Base-by-base conservation (phyloP, 2,797 vertebrate species). In the Hafferia zeledoni region DNA sequence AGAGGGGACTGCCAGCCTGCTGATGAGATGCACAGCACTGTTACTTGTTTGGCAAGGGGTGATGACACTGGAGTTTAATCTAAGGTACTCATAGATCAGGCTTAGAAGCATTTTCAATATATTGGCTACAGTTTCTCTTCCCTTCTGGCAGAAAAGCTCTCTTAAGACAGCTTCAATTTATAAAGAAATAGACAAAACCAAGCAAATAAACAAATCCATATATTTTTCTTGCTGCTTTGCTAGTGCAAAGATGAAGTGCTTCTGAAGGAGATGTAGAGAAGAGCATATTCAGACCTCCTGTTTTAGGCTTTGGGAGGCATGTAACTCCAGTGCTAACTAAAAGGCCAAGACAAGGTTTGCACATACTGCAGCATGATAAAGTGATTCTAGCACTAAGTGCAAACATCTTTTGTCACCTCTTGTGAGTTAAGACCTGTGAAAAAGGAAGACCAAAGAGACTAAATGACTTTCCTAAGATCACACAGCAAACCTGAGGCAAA, bases 71-170 rank as follows among this genome's bases (percentile, higher is more conserved):
- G n/a, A 52, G 23, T 59, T 92, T 88, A 75, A 93, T 50, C 35
- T 65, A 59, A 71, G 52, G 11, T 31, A 47, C 17, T 64, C 8
- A 41, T 19, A 65, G 37, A 27, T 19, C 24, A 74, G 33, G 22
- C 67, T 82, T 77, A 80, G 68, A 87, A 92, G 22, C 10, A 35
- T 74, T 94, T 93, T 87, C 49, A 79, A 7, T 77, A 15, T 60
- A 50, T 31, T 56, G 20, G 31, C 64, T 83, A 68, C 25, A 53
- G 28, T 67, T 94, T 91, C 31, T 49, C 44, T 69, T 65, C 18
- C 6, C 13, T 92, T 84, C 43, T 61, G 28, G 71, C 23, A 61
- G 31, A 68, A 78, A 61, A 52, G 3, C 14, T 70, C 85, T 83
- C 33, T 15, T 49, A 83, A 68, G 52, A 75, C 19, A 89, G 19